Evolutionary conservation across 2,797 vertebrate species (phyloP).

Genomic region (Ficedula albicollis): DNA sequence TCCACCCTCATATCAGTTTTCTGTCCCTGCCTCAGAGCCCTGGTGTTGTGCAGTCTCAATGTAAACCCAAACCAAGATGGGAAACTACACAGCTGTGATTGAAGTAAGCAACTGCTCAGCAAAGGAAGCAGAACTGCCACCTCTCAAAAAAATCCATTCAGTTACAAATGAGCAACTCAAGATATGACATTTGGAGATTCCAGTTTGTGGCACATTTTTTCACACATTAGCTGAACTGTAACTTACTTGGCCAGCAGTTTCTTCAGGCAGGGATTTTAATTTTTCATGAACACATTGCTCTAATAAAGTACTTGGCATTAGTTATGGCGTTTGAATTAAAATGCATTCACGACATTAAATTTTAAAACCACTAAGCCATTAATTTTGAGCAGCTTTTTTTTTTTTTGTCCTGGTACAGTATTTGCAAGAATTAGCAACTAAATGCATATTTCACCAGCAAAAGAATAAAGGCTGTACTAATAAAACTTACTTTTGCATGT

Average conservation of each 20-base stretch:
- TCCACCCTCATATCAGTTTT: not conserved
- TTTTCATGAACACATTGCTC: conserved; percentile 54
- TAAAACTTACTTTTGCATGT: conserved; percentile 14
- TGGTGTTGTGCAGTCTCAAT: accelerated
- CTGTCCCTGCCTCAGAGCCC: not conserved
- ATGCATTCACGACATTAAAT: conserved; percentile 58
- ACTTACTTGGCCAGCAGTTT: conserved; percentile 52
- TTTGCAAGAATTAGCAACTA: conserved; percentile 32
- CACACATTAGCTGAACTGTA: conserved; percentile 50
- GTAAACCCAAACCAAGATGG: not conserved
- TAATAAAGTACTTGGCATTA: conserved; percentile 68
- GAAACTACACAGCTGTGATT: not conserved
- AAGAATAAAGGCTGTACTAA: conserved; percentile 29
- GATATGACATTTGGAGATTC: not conserved
- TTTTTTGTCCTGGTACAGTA: not conserved
- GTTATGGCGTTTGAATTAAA: conserved; percentile 64
- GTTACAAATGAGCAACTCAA: not conserved
- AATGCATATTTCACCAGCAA: conserved; percentile 50
- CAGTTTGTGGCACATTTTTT: conserved; percentile 28
- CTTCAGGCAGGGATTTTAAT: conserved; percentile 49
- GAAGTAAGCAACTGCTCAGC: not conserved
- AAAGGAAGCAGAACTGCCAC: not conserved
- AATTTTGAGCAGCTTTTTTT: conserved; percentile 47
- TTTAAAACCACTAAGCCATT: conserved; percentile 62
- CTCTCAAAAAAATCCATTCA: not conserved